These are phyloP conservation scores for Oncorhynchus clarkii DNA, from an alignment of 2,113 vertebrate species.

Conservation along the genomic window DNA sequence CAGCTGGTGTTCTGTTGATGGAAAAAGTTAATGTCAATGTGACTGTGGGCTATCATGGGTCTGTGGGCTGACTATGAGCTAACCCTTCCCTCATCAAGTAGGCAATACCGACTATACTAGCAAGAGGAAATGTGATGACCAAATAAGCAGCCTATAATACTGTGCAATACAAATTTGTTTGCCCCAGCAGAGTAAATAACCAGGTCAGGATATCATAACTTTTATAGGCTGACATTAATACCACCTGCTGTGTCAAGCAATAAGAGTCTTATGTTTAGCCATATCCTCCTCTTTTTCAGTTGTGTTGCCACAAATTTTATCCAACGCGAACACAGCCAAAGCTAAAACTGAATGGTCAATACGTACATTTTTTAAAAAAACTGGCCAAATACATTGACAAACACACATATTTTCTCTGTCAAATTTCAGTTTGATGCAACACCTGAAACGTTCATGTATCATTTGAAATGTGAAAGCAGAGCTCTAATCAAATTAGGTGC, in stretches of 20 bases:
- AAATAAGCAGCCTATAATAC: conserved; percentile 23
- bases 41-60: conserved; percentile 19
- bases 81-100: conserved; percentile 50
- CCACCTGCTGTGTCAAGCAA: conserved; percentile 31
- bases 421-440: not conserved
- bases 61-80: conserved; percentile 14
- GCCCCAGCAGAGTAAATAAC: conserved; percentile 24
- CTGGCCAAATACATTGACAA: not conserved
- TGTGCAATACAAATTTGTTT: conserved; percentile 12
- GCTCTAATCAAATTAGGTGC: not conserved
- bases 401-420: not conserved
- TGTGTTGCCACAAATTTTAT: conserved; percentile 8
- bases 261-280: conserved; percentile 18
- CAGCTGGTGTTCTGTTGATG: conserved; percentile 55
- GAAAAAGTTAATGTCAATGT: conserved; percentile 35
- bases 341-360: not conserved
- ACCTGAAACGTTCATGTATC: not conserved
- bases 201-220: conserved; percentile 30
- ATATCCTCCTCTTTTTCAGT: conserved; percentile 4
- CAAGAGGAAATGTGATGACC: conserved; percentile 29
- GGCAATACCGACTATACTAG: conserved; percentile 37
- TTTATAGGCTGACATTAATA: conserved; percentile 41
- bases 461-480: conserved; percentile 11
- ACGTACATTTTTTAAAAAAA: not conserved
- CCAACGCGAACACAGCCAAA: not conserved